These are phyloP conservation scores for Danaus plexippus DNA, from an alignment of 1,140 invertebrate genomes.

Conservation along the genomic window DNA sequence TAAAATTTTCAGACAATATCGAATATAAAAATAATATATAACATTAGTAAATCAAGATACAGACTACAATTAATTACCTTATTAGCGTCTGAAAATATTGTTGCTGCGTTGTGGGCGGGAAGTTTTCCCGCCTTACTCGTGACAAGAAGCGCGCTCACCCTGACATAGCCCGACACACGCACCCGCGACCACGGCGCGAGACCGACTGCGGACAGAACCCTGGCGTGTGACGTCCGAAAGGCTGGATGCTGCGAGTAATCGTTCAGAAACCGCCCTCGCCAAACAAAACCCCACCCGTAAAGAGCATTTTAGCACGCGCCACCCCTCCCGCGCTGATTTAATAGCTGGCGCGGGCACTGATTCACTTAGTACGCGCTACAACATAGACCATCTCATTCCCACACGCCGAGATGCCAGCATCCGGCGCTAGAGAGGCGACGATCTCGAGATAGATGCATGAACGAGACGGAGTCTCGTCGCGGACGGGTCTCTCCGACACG, in stretches of 20 bases:
- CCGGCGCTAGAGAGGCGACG: conserved; percentile 11
- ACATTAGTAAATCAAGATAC: background rate
- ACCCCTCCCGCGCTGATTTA: conserved; percentile 66
- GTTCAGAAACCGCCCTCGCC: conserved; percentile 66
- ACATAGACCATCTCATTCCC: conserved; percentile 45
- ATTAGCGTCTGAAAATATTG: conserved; percentile 70
- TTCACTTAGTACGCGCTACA: conserved; percentile 69
- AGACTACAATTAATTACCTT: conserved; percentile 47
- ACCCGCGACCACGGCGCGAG: conserved; percentile 33
- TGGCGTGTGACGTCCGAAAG: background rate
- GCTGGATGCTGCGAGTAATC: conserved; percentile 48
- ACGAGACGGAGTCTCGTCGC: conserved; percentile 48
- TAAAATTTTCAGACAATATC: background rate
- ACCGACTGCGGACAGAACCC: conserved; percentile 19
- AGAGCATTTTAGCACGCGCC: conserved; percentile 66
- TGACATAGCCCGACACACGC: conserved; percentile 40
- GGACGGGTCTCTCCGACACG: conserved; percentile 61
- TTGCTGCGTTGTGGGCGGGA: conserved; percentile 62
- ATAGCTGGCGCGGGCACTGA: conserved; percentile 69
- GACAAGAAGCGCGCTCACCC: conserved; percentile 58
- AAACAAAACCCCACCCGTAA: conserved; percentile 69
- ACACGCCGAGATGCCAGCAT: conserved; percentile 17
- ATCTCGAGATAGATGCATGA: conserved; percentile 25
- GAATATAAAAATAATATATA: too few species aligned
- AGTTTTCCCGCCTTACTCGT: conserved; percentile 63